Evolutionary conservation across 2,113 vertebrate genomes (phyloP).

Genomic region (Pica pica): DNA sequence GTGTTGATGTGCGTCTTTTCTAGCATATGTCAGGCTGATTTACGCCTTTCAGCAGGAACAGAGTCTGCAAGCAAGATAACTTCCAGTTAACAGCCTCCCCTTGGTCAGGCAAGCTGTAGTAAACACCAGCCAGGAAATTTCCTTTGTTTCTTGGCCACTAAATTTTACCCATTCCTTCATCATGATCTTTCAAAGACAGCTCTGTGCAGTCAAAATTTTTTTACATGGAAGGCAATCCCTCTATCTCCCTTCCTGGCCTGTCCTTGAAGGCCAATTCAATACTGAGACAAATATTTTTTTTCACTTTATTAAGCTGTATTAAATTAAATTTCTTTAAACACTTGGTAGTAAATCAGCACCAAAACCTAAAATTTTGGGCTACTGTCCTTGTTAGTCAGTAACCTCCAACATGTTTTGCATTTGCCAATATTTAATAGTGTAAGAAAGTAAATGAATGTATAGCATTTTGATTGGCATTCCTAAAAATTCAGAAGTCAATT

Average conservation of each 20-base stretch:
- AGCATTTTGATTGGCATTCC: background rate
- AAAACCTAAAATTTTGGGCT: background rate
- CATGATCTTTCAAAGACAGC: background rate
- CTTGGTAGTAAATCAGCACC: background rate
- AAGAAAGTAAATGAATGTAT: background rate
- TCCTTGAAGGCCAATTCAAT: background rate
- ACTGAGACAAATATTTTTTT: background rate
- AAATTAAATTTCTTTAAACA: background rate
- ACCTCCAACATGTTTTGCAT: background rate
- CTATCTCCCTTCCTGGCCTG: background rate
- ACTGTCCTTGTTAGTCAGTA: background rate
- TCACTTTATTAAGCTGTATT: background rate
- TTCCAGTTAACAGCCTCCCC: background rate
- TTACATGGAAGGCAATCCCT: accelerated
- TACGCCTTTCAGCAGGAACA: background rate
- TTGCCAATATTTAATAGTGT: background rate
- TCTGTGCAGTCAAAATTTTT: background rate
- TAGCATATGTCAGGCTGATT: too few species aligned
- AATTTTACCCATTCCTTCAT: background rate
- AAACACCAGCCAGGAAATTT: background rate
- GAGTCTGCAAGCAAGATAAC: background rate
- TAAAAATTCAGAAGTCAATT: background rate
- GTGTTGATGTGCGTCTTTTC: background rate
- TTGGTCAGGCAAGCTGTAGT: background rate
- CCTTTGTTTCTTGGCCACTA: background rate